These are phyloP conservation scores for Xylocopa sonorina DNA, from an alignment of 1,140 invertebrate genomes.

Conservation along the genomic window DNA sequence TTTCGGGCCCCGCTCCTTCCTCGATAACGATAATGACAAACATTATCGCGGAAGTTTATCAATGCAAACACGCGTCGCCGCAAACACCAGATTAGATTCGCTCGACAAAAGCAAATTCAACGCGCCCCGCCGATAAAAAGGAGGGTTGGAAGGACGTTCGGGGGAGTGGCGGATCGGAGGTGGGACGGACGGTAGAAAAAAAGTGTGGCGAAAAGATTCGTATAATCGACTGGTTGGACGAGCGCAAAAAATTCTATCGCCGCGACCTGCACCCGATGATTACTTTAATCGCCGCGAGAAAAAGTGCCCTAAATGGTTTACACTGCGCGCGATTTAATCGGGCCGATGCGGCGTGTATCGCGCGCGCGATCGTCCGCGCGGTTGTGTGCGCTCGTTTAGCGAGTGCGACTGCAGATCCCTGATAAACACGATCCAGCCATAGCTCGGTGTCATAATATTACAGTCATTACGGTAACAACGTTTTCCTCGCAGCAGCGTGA, in stretches of 20 bases:
- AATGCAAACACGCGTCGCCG: conserved; percentile 42
- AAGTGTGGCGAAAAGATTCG: conserved; percentile 1
- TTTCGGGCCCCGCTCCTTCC: conserved; percentile 10
- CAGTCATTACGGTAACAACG: conserved; percentile 60
- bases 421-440: conserved; percentile 55
- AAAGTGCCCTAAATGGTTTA: conserved; percentile 26
- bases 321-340: conserved; percentile 39
- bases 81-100: conserved; percentile 48
- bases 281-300: conserved; percentile 20
- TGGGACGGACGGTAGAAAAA: background rate
- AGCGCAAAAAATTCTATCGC: conserved; percentile 10
- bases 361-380: background rate
- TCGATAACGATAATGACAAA: conserved; percentile 44
- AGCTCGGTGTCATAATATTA: conserved; percentile 62
- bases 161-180: too few relatives aligned
- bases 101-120: conserved; percentile 14
- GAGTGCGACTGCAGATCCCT: conserved; percentile 61
- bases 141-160: background rate
- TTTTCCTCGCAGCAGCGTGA: conserved; percentile 32
- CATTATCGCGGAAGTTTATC: conserved; percentile 47
- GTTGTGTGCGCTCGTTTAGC: conserved; percentile 8
- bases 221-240: conserved; percentile 16
- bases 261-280: conserved; percentile 22
- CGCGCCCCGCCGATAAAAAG: background rate
- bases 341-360: background rate